Base-by-base conservation (phyloP, 2,797 vertebrate genomes). In the Ptychadena robeensis region DNA sequence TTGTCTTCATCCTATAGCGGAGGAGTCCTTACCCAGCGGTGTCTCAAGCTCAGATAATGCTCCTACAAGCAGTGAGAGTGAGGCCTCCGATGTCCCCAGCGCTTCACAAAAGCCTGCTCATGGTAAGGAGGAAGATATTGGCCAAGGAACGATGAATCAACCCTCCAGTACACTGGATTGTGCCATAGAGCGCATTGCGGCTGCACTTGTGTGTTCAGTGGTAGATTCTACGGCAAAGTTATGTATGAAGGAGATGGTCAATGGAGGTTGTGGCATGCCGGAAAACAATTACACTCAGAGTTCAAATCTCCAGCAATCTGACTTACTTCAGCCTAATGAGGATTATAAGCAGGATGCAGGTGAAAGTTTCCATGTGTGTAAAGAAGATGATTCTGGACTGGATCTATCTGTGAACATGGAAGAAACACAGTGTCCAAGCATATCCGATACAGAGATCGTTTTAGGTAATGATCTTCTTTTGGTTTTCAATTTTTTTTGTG, bases 391-490 rank as follows among this genome's bases (percentile, higher is more conserved):
- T 32, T 80, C 78, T 63, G 83, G 83, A 6, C 63, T 85, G 53
- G 83, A 81, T 76, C 38, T 81, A 74, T 85, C 83, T 57, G 37
- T 48, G 4, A 85, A 68, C 65, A 53, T 85, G 72, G 83, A 84
- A 35, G 82, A 85, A 44, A 76, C 64, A 4, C 0, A 69, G 67
- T 77, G 53, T 28, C 61, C 6, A 0, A 78, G 65, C n/a, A 12
- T 28, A 9, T 86, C 67, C 18, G 83, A 2, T 65, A 63, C 85
- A 11, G 85, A 87, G 31, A 35, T 69, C 25, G 40, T 64, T 73
- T 38, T 88, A 91, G 94, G 94, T 94, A 91, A 86, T 18, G 34
- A 61, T 28, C 10, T 1, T 12, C 59, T n/a, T n/a, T 28, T 61
- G 27, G 2, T 61, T 3, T n/a, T 12, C 7, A 2, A 11, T 25